A percentile compares a stretch with the other conserved stretches of the same genome.
Conservation (phyloP, 1,140 invertebrate genomes). For the Araneus ventricosus region DNA sequence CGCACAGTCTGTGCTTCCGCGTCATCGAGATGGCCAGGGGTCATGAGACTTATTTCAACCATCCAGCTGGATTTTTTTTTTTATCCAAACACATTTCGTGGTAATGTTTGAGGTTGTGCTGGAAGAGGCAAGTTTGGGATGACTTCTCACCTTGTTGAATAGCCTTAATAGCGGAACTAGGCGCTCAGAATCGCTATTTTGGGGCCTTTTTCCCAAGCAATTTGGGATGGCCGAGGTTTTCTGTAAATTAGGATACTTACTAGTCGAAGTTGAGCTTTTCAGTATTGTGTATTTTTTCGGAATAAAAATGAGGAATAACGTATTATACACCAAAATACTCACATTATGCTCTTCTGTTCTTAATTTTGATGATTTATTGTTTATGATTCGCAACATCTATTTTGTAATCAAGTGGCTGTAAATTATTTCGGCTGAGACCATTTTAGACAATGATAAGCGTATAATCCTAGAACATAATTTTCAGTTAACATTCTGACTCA, state of each 20-base stretch:
- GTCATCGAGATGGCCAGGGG: conserved; percentile 52
- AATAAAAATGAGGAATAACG: too few species aligned
- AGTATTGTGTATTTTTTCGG: too few species aligned
- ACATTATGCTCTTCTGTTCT: too few species aligned
- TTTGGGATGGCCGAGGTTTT: background rate
- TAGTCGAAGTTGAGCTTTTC: background rate
- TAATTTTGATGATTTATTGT: too few species aligned
- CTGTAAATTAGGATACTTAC: background rate
- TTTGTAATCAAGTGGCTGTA: too few species aligned
- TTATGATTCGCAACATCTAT: too few species aligned
- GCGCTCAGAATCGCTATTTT: background rate
- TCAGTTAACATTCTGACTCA: too few species aligned
- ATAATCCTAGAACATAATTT: too few species aligned
- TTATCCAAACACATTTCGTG: conserved; percentile 22
- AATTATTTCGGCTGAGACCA: too few species aligned
- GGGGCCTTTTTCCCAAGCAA: background rate
- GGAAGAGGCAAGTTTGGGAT: background rate
- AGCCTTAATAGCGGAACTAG: background rate
- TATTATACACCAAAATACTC: too few species aligned
- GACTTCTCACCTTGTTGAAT: background rate
- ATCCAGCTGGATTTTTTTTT: background rate
- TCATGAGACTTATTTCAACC: conserved; percentile 27
- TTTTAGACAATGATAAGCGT: too few species aligned
- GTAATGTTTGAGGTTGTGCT: background rate
- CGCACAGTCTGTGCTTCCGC: conserved; percentile 29